Evolutionary conservation across 2,888 invertebrate genomes (phyloP), one percentile per base, ranked within the genome.

Genomic region (Podotricha telesiphe): DNA sequence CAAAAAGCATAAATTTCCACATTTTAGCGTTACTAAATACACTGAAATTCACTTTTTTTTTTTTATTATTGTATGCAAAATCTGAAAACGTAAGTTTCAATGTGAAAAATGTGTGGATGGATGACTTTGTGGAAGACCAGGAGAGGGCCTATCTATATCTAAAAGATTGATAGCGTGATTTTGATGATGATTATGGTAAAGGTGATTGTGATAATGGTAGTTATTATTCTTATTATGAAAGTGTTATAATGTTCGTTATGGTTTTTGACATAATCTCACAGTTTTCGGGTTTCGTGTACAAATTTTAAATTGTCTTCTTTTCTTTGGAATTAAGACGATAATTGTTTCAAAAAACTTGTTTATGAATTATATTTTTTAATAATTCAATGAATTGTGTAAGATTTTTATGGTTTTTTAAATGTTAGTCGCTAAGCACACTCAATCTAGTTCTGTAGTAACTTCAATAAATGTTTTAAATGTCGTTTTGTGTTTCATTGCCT

Each of bases 401-500:
- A 7, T 53, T n/a, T 53, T 34, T 53, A 53, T 53, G 53, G 53
- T 28, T 53, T 48, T 28, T 22, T n/a, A 51, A 22, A 15, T 15
- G 51, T 28, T 51, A 2, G 4, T 28, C 28, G n/a, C 53, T 58
- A 42, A 15, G 40, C 42, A 40, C 64, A 65, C 71, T 75, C 74
- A 73, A 76, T 74, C 13, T 81, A 80, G 74, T 73, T 74, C 81
- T 78, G 78, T 80, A 80, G 75, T 80, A 78, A 69, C 68, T 77
- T 77, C 74, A 73, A 78, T 75, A 75, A 75, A 75, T 58, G 65
- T 67, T 68, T 68, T 74, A 73, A 71, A 67, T 68, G 19, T 62
- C 28, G 0, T 50, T 51, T 56, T 5, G 50, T 59, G 48, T 68
- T 70, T 72, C 65, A 61, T 73, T 69, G 28, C 2, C 6, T 28